Evolutionary conservation across 1,140 invertebrate genomes (phyloP).

Genomic region (Conopomorpha cramerella): DNA sequence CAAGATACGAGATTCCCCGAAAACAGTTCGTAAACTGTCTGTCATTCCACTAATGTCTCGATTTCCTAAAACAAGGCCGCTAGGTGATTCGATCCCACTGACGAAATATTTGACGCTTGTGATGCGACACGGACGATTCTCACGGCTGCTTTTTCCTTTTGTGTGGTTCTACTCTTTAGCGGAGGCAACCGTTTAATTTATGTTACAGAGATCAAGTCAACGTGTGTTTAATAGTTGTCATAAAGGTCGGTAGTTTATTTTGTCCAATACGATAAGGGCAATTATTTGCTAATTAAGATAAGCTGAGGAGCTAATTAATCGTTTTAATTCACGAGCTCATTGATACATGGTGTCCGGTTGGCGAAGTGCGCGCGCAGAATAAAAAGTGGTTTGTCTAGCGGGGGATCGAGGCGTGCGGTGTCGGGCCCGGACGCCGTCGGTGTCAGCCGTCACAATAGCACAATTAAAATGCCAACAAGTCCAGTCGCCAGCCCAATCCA

Average conservation of each 20-base stretch:
- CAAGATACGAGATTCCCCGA: constrained; percentile 33
- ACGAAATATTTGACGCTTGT: constrained; percentile 45
- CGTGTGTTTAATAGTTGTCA: too few relatives aligned
- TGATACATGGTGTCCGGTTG: background rate
- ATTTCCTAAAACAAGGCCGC: constrained; percentile 40
- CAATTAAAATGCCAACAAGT: constrained; percentile 61
- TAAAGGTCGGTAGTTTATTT: too few relatives aligned
- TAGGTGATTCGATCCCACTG: constrained; percentile 17
- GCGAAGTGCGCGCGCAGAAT: constrained; percentile 15
- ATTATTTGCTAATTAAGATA: background rate
- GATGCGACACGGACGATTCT: constrained; percentile 19
- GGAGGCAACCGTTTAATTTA: too few relatives aligned
- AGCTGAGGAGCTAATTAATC: background rate
- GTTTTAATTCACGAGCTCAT: background rate
- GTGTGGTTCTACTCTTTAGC: constrained; percentile 14
- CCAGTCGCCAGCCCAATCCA: constrained; percentile 52
- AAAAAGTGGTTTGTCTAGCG: constrained; percentile 41
- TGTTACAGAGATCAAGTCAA: too few relatives aligned
- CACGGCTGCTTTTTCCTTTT: constrained; percentile 15
- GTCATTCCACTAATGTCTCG: constrained; percentile 49
- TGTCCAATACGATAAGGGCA: too few relatives aligned
- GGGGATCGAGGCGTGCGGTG: constrained; percentile 19
- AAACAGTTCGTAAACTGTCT: constrained; percentile 35
- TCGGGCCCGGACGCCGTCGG: constrained; percentile 18
- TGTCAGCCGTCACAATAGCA: constrained; percentile 53